A percentile compares a stretch with the other conserved stretches of the same genome.
phyloP scores from a whole-genome alignment of 1,140 invertebrate genomes.

The Meteorus sp. region DNA sequence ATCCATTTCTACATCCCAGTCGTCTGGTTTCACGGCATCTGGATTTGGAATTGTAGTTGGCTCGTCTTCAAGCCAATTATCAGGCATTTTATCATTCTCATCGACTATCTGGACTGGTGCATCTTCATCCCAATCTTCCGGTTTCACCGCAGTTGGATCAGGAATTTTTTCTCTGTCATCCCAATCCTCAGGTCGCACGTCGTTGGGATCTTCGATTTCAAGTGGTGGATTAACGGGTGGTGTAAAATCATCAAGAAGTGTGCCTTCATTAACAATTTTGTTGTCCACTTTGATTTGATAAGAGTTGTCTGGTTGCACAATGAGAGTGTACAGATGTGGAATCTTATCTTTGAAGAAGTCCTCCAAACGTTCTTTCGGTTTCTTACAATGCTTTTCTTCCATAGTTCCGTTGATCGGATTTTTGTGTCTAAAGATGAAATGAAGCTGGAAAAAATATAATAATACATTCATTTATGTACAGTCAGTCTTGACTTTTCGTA shows the following conservation, averaged over 20 bases:
- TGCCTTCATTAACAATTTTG: constrained; percentile 82
- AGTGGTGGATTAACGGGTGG: constrained; percentile 94
- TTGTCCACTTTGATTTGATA: constrained; percentile 74
- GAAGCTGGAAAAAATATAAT: constrained; percentile 66
- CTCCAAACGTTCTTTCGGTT: constrained; percentile 82
- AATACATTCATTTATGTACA: no score
- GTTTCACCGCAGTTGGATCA: constrained; percentile 84
- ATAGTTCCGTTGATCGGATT: constrained; percentile 90
- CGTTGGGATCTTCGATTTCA: constrained; percentile 93
- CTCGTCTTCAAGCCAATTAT: constrained; percentile 94
- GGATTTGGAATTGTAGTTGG: constrained; percentile 86
- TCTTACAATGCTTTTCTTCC: constrained; percentile 91
- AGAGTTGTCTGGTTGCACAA: constrained; percentile 86
- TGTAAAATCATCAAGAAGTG: constrained; percentile 84
- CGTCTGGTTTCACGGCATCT: constrained; percentile 82
- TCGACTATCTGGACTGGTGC: constrained; percentile 90
- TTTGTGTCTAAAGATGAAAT: constrained; percentile 96
- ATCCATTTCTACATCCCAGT: constrained; percentile 99
- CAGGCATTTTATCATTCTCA: constrained; percentile 83
- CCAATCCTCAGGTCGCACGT: constrained; percentile 92
- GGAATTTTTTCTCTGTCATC: constrained; percentile 96
- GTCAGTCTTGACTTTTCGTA: no score
- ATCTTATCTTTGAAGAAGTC: constrained; percentile 93
- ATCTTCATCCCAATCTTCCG: constrained; percentile 94
- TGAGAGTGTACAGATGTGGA: constrained; percentile 92